Percentiles rank a stretch among this genome's conserved stretches.
phyloP scores from a whole-genome alignment of 2,113 vertebrate species.

The Symphodus melops region DNA sequence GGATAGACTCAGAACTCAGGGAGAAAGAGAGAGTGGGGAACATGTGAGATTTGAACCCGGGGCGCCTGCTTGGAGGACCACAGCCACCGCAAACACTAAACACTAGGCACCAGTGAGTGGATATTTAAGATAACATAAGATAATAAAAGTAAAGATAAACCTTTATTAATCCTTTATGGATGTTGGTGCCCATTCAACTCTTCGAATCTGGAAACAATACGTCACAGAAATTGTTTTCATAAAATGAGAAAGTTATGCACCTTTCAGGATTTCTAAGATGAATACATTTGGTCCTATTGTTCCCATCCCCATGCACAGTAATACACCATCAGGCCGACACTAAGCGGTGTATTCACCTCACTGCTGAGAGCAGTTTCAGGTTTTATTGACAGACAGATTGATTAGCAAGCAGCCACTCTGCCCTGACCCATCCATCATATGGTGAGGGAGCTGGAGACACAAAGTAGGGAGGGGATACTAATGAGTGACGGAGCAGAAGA shows the following conservation, averaged over 20 bases:
- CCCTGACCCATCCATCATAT: constrained; percentile 58
- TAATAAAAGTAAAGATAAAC: too few relatives aligned
- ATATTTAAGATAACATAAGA: too few relatives aligned
- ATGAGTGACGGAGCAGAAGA: constrained; percentile 60
- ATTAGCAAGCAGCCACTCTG: constrained; percentile 54
- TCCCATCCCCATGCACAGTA: constrained; percentile 1
- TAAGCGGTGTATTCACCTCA: background rate
- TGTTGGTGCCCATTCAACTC: too few relatives aligned
- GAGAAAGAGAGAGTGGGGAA: too few relatives aligned
- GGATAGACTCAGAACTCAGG: too few relatives aligned
- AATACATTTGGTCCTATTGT: background rate
- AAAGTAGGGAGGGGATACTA: constrained; percentile 54
- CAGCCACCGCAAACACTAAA: too few relatives aligned
- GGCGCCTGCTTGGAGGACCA: too few relatives aligned
- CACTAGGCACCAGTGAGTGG: too few relatives aligned
- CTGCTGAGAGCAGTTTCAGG: constrained; percentile 31
- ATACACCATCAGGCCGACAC: constrained; percentile 1
- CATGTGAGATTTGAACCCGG: too few relatives aligned
- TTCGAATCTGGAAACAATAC: background rate
- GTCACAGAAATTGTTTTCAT: background rate
- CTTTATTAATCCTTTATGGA: too few relatives aligned
- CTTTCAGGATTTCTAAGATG: constrained; percentile 12
- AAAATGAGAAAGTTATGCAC: constrained; percentile 1
- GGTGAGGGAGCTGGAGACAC: constrained; percentile 39
- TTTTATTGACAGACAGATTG: constrained; percentile 66